Base-by-base conservation (phyloP, 2,888 invertebrate species). In the Neocrepidodera transversa region DNA sequence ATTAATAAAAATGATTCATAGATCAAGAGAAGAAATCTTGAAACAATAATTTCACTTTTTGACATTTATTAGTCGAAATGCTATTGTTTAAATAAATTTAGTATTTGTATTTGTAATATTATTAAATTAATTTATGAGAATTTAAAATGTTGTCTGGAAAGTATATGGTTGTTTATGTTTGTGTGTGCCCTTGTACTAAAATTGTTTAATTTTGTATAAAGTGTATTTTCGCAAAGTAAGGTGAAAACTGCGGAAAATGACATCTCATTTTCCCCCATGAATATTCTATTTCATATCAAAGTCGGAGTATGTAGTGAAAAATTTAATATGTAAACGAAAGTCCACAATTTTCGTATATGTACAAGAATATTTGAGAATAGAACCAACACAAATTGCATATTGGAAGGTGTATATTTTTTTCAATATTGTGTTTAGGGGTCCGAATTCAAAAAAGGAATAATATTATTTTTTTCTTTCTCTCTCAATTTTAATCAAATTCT, bases 251-350 rank as follows among this genome's bases (percentile, higher is more conserved):
- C 45, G 26, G 56, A 52, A 52, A 60, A 60, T 35, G 51, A 40
- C 48, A 56, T 60, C 60, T 56, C 47, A 60, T 60, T 60, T 55
- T 48, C 43, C 10, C 32, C 50, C 48, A 56, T 60, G 60, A 60
- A 60, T 60, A 60, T 60, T 60, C 56, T 32, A 60, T 60, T 60
- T 56, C 45, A 51, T 47, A 47, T 56, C 45, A 45, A 55, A 38
- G 51, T 50, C 55, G 35, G 56, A 26, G 60, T 48, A 47, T 52
- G 26, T 35, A 52, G 35, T 51, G 40, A 50, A 50, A 36, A 54
- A 54, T 54, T 45, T 45, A 54, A 54, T 54, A 54, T 45, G 45
- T 36, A 45, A 30, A 47, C 54, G 26, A 23, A 47, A 54, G 54
- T 54, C 45, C 32, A 45, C 54, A 54, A 54, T 54, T 54, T 54